Base-by-base conservation (phyloP, 35 echinoderm and acorn worm genomes). In the Acanthaster planci region DNA sequence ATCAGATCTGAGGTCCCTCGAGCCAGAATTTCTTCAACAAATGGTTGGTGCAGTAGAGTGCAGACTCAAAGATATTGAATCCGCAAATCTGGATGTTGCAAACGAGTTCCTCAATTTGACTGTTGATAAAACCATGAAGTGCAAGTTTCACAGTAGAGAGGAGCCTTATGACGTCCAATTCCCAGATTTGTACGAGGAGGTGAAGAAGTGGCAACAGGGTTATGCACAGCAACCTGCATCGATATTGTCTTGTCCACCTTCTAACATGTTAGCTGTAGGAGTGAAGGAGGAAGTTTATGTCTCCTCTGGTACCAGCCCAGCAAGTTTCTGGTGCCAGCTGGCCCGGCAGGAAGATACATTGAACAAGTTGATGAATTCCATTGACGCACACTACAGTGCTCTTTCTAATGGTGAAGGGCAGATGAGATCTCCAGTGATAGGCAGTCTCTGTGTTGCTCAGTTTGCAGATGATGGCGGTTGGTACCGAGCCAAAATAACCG, bases 401-500 rank as follows among this genome's bases (percentile, higher is more conserved):
- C 77, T 42, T n/a, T 38, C 37, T 15, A 22, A 21, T 51, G 12
- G 10, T 0, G 79, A 52, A 47, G 79, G 51, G 7, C 40, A 81
- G 10, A 51, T 52, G 40, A 31, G 27, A 10, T 16, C 40, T 32
- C 64, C 64, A 72, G 34, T 77, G 80, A 15, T 86, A n/a, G 91
- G 91, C 56, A 84, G 79, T 37, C 67, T 87, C 22, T 97, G 95
- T 82, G 81, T 87, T 35, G 85, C 91, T 51, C 79, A 97, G 81
- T 93, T 89, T 78, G 86, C 90, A 14, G 86, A 39, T 34, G 91
- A 97, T 89, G 51, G 87, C 12, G 77, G 72, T 19, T 97, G 95
- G 95, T 93, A 97, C n/a, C 40, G 95, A 85, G 95, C 91, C 51
- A 82, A 76, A 7, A 68, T 97, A 5, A 92, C 90, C 36, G 83